Evolutionary conservation across 2,888 invertebrate species (phyloP).

Genomic region (Dioctria rufipes): DNA sequence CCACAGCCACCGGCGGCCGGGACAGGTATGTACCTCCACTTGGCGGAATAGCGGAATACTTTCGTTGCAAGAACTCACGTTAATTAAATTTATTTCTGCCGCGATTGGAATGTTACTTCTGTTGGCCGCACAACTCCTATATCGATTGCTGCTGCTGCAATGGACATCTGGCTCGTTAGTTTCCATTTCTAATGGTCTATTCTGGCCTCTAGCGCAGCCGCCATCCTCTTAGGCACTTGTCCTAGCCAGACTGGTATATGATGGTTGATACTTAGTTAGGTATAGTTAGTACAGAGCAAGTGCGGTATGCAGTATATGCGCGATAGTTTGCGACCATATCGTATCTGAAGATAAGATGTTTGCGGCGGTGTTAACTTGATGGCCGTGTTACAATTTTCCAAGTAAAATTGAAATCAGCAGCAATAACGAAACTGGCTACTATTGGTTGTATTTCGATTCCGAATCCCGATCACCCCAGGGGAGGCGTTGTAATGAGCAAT

Average conservation of each 20-base stretch:
- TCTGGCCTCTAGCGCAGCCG: conserved; percentile 3
- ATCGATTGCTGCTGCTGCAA: conserved; percentile 15
- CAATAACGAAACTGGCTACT: conserved; percentile 32
- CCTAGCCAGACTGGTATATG: background rate
- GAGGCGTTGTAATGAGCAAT: conserved; percentile 50
- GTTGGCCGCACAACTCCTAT: conserved; percentile 1
- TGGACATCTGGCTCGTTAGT: conserved; percentile 51
- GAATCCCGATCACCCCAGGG: conserved; percentile 37
- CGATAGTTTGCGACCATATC: background rate
- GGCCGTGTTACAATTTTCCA: conserved; percentile 46
- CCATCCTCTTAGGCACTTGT: conserved; percentile 43
- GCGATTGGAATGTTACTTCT: conserved; percentile 50
- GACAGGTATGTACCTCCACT: conserved; percentile 19
- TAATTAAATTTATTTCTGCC: conserved; percentile 51
- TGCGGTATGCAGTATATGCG: background rate
- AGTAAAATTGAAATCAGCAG: conserved; percentile 34
- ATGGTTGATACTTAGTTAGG: background rate
- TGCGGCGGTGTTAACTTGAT: conserved; percentile 44
- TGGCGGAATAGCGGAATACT: conserved; percentile 19
- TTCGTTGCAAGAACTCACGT: conserved; percentile 46
- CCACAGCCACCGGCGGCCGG: background rate
- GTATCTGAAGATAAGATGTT: conserved; percentile 18
- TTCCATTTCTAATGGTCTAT: conserved; percentile 37
- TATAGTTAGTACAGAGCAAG: background rate
- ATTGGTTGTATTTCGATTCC: conserved; percentile 14